Percentiles rank a stretch among this genome's conserved stretches.
phyloP scores from a whole-genome alignment of 2,797 vertebrate species.

The Hippopotamyrus pictus region DNA sequence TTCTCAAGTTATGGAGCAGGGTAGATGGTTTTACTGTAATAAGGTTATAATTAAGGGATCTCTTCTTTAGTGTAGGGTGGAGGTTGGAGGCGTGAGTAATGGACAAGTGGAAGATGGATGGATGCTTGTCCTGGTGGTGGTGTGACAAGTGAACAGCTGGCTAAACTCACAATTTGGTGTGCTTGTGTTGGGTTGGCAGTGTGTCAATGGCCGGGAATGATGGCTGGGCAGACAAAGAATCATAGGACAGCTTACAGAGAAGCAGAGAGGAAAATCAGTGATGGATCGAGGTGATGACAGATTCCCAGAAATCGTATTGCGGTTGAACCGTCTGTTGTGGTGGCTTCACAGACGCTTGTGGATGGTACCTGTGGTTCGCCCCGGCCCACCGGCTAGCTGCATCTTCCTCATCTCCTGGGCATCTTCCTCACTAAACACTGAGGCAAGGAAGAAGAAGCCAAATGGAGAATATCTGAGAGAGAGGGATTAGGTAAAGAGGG shows the following conservation, averaged over 20 bases:
- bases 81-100: neutral
- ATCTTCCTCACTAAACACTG: neutral
- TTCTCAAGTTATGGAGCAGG: neutral
- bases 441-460: neutral
- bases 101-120: neutral
- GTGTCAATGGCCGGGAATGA: neutral
- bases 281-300: neutral
- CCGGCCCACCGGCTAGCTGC: too few relatives aligned
- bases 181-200: neutral
- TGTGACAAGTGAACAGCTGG: neutral
- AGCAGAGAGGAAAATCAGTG: neutral
- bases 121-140: neutral
- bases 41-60: neutral
- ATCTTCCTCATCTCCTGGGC: neutral
- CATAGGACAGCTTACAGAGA: neutral
- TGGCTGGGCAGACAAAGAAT: neutral
- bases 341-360: neutral
- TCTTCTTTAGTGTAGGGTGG: neutral
- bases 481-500: neutral
- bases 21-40: neutral
- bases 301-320: neutral
- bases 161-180: neutral
- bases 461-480: neutral
- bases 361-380: neutral
- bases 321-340: neutral